Percentiles rank a stretch among this genome's conserved stretches.
phyloP scores from a whole-genome alignment of 2,888 invertebrate species.

The Calameuta idolon region DNA sequence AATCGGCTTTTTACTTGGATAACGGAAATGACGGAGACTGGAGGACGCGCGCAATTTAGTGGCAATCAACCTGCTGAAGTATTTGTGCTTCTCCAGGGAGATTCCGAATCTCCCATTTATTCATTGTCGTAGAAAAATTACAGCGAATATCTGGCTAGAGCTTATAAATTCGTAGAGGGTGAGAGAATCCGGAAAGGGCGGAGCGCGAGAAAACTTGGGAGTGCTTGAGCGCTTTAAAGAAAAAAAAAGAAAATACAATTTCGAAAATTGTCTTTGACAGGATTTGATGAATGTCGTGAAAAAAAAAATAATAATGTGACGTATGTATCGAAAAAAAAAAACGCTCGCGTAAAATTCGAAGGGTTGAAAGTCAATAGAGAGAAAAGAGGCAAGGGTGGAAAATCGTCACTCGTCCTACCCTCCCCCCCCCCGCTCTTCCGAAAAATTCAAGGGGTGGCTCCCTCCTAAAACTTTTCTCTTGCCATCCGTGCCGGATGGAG shows the following conservation, averaged over 20 bases:
- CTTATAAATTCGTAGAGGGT: background rate
- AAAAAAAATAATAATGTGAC: background rate
- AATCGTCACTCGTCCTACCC: background rate
- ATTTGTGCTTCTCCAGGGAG: constrained; percentile 63
- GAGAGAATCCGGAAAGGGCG: background rate
- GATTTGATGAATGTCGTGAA: background rate
- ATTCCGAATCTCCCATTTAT: constrained; percentile 56
- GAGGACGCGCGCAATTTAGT: constrained; percentile 58
- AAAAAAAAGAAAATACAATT: background rate
- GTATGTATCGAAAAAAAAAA: background rate
- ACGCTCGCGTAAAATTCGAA: background rate
- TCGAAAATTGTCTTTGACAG: background rate
- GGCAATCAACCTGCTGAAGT: constrained; percentile 64
- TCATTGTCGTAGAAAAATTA: constrained; percentile 60
- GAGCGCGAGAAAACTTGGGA: background rate
- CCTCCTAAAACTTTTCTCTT: background rate
- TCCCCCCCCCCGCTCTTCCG: too few species aligned
- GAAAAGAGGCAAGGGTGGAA: background rate
- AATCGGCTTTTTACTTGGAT: background rate
- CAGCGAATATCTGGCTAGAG: constrained; percentile 6
- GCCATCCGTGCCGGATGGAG: background rate
- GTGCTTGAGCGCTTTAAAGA: background rate
- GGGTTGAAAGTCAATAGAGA: constrained; percentile 5
- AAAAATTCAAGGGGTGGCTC: background rate
- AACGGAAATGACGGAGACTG: background rate